Conservation (phyloP, 2,113 vertebrate species). For the Lanius collurio region DNA sequence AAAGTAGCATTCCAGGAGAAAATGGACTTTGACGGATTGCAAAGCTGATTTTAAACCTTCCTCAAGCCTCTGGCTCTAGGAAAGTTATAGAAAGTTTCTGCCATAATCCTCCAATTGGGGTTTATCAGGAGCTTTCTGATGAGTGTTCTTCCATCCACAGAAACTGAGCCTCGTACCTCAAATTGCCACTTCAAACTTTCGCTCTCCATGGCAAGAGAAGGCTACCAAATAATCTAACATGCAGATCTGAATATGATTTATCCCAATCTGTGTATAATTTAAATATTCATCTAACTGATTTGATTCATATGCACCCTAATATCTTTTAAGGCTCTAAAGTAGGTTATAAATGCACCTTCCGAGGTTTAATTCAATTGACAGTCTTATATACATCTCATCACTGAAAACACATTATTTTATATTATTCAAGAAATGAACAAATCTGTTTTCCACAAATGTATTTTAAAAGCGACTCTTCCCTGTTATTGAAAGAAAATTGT, state of each 20-base stretch:
- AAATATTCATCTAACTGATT: slow-evolving; percentile 76
- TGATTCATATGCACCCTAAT: slow-evolving; percentile 68
- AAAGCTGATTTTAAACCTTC: slow-evolving; percentile 46
- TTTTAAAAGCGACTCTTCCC: slow-evolving; percentile 82
- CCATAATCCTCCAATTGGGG: neutral
- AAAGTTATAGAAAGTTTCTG: neutral
- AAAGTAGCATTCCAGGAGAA: slow-evolving; percentile 31
- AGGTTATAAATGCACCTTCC: slow-evolving; percentile 75
- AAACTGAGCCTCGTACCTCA: neutral
- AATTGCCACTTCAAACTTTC: neutral
- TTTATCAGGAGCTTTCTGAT: neutral
- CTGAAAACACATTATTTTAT: slow-evolving; percentile 75
- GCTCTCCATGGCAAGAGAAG: neutral
- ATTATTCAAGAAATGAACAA: slow-evolving; percentile 83
- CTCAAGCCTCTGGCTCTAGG: slow-evolving; percentile 22
- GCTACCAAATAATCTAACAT: slow-evolving; percentile 21
- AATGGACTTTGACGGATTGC: slow-evolving; percentile 32
- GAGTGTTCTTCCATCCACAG: neutral
- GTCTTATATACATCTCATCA: slow-evolving; percentile 70
- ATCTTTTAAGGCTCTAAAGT: slow-evolving; percentile 74
- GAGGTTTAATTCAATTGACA: slow-evolving; percentile 79
- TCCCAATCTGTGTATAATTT: slow-evolving; percentile 75
- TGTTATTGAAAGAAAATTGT: slow-evolving; percentile 93
- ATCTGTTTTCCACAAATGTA: slow-evolving; percentile 79
- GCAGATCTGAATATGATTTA: slow-evolving; percentile 65